phyloP scores from a whole-genome alignment of 1,140 invertebrate species.

The Penaeus vannamei region DNA sequence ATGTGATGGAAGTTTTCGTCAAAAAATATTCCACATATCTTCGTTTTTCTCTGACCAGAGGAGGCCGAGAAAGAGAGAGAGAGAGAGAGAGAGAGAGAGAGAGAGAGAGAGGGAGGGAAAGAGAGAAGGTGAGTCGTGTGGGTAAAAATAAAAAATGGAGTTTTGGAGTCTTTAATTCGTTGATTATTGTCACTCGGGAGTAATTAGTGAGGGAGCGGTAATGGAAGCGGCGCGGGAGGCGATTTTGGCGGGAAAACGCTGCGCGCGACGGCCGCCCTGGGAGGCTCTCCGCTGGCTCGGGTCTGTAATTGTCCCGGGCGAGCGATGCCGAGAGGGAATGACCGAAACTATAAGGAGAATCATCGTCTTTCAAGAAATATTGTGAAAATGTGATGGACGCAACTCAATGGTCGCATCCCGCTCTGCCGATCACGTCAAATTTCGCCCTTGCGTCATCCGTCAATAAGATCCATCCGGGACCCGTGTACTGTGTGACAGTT shows the following conservation, averaged over 20 bases:
- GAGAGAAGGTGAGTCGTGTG: too few species aligned
- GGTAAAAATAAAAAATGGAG: too few species aligned
- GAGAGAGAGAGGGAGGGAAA: too few species aligned
- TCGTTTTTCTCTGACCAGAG: conserved; percentile 6
- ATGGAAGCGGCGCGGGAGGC: too few species aligned
- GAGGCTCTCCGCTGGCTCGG: too few species aligned
- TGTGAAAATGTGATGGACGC: conserved; percentile 65
- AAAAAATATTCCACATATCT: conserved; percentile 52
- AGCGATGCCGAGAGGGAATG: conserved; percentile 53
- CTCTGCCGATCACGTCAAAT: neutral
- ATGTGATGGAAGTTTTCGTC: conserved; percentile 54
- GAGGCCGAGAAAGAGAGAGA: too few species aligned
- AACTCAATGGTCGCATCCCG: conserved; percentile 35
- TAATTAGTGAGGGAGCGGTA: too few species aligned
- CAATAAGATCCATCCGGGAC: neutral
- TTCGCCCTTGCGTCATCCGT: neutral
- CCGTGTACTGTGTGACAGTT: conserved; percentile 33
- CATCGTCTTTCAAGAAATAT: conserved; percentile 63
- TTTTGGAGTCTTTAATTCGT: too few species aligned
- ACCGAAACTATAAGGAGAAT: conserved; percentile 60
- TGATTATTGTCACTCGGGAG: too few species aligned
- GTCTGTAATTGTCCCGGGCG: conserved; percentile 36
- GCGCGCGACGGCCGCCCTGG: too few species aligned
- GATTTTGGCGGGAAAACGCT: too few species aligned
- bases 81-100: too few species aligned